A percentile compares a stretch with the other conserved stretches of the same genome.
phyloP scores from a whole-genome alignment of 2,113 vertebrate species.

The Beaufortia kweichowensis region DNA sequence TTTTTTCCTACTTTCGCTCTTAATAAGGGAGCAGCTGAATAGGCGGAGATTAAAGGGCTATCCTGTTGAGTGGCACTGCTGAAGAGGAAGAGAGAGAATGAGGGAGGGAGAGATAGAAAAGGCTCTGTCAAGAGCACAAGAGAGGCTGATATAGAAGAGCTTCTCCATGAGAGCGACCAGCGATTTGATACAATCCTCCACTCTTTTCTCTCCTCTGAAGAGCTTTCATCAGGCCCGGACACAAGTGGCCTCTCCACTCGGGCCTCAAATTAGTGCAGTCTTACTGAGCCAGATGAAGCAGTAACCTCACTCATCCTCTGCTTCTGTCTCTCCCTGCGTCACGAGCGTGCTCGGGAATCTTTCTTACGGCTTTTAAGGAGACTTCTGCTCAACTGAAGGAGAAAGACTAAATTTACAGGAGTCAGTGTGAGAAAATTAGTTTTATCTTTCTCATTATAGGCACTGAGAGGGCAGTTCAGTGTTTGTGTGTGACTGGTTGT shows the following conservation, averaged over 20 bases:
- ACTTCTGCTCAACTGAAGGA: conserved; percentile 20
- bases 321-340: conserved; percentile 30
- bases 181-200: conserved; percentile 69
- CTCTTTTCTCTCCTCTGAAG: conserved; percentile 65
- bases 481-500: not conserved
- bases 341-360: conserved; percentile 46
- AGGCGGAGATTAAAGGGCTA: conserved; percentile 73
- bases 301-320: conserved; percentile 35
- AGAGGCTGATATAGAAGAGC: conserved; percentile 21
- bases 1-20: conserved; percentile 55
- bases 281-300: conserved; percentile 48
- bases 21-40: conserved; percentile 71
- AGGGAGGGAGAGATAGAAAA: not conserved
- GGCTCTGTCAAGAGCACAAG: not conserved
- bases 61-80: conserved; percentile 58
- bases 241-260: conserved; percentile 72
- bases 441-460: conserved; percentile 25
- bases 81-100: conserved; percentile 8
- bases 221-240: conserved; percentile 74
- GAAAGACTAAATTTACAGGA: conserved; percentile 3
- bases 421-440: conserved; percentile 13
- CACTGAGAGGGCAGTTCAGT: conserved; percentile 2
- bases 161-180: conserved; percentile 33
- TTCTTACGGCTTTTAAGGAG: conserved; percentile 3
- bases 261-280: conserved; percentile 64